These are phyloP conservation scores for Iphiclides podalirius DNA, from an alignment of 2,888 invertebrate genomes.

Conservation along the genomic window DNA sequence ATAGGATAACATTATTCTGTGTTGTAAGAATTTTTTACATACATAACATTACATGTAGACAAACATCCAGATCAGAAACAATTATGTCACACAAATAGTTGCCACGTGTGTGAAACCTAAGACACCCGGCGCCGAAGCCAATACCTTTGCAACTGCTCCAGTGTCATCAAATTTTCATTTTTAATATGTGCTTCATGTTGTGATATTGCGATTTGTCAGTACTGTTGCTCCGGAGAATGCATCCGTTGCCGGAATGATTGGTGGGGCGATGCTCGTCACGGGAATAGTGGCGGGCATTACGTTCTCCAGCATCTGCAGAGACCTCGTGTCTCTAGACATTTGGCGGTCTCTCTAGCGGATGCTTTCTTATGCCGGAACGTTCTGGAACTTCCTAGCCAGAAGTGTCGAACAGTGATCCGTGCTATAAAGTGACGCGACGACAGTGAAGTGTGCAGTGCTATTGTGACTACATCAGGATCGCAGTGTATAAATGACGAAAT, in stretches of 20 bases:
- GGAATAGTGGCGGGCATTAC: conserved; percentile 92
- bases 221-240: conserved; percentile 91
- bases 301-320: conserved; percentile 86
- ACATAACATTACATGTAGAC: too few species aligned
- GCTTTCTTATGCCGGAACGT: conserved; percentile 38
- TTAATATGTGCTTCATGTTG: too few species aligned
- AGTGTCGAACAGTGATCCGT: conserved; percentile 31
- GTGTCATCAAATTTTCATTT: too few species aligned
- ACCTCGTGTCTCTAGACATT: conserved; percentile 61
- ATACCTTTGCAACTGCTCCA: too few species aligned
- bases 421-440: conserved; percentile 6
- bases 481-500: too few species aligned
- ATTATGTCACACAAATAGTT: too few species aligned
- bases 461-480: not conserved
- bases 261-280: conserved; percentile 93
- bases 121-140: too few species aligned
- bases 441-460: not conserved
- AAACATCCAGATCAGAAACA: too few species aligned
- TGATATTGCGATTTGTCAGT: too few species aligned
- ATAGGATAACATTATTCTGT: too few species aligned
- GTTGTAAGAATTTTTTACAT: too few species aligned
- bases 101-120: too few species aligned
- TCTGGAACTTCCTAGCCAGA: conserved; percentile 45
- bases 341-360: conserved; percentile 57
- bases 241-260: conserved; percentile 96